These are phyloP conservation scores for Scatophagus argus DNA, from an alignment of 2,113 vertebrate genomes.

Conservation along the genomic window DNA sequence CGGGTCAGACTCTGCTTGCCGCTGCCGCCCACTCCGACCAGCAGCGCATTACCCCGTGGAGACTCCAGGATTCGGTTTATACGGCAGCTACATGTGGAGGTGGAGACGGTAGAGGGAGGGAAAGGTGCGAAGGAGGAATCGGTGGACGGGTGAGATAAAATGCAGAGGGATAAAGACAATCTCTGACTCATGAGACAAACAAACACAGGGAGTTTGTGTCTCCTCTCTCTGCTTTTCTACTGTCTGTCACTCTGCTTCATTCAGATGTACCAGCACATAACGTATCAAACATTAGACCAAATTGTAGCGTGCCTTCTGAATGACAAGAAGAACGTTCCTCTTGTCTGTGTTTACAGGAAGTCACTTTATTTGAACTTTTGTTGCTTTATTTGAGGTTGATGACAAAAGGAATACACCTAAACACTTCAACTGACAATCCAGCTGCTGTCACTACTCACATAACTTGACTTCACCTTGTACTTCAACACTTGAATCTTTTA, in stretches of 20 bases:
- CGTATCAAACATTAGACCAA: slow-evolving; percentile 4
- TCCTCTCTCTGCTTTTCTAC: slow-evolving; percentile 6
- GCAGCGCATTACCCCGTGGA: slow-evolving; percentile 90
- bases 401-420: neutral
- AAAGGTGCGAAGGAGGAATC: slow-evolving; percentile 43
- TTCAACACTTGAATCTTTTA: neutral
- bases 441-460: neutral
- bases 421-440: neutral
- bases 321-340: neutral
- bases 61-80: slow-evolving; percentile 94
- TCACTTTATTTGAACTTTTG: slow-evolving; percentile 1
- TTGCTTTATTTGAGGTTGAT: neutral
- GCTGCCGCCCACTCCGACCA: slow-evolving; percentile 94
- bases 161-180: slow-evolving; percentile 26
- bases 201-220: slow-evolving; percentile 20
- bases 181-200: slow-evolving; percentile 62
- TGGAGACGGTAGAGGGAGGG: slow-evolving; percentile 43
- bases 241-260: neutral
- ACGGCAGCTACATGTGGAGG: slow-evolving; percentile 86
- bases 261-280: slow-evolving; percentile 7
- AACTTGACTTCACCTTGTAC: neutral
- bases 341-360: neutral
- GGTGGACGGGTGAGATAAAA: slow-evolving; percentile 39
- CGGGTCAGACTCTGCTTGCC: slow-evolving; percentile 97
- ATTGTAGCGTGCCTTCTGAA: neutral